phyloP scores from a whole-genome alignment of 2,888 invertebrate species.

The Gastrophysa polygoni region DNA sequence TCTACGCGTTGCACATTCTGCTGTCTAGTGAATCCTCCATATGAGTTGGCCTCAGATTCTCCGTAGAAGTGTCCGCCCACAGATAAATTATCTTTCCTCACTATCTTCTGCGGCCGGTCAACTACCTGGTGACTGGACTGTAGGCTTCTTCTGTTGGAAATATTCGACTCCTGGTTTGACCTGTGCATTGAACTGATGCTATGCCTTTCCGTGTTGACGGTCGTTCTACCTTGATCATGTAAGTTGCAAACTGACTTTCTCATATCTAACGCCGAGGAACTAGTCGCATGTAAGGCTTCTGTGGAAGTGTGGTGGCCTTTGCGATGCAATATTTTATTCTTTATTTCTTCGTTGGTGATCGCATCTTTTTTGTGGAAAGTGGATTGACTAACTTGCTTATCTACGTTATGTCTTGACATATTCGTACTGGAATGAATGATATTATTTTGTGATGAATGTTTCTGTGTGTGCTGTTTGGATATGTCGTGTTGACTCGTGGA shows the following conservation, averaged over 20 bases:
- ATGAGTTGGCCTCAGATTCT: constrained; percentile 72
- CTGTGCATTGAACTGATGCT: constrained; percentile 82
- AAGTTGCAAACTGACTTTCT: constrained; percentile 81
- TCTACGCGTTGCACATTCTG: constrained; percentile 63
- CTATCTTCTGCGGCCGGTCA: constrained; percentile 68
- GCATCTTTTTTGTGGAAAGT: constrained; percentile 73
- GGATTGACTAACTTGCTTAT: constrained; percentile 11
- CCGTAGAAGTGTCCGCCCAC: constrained; percentile 78
- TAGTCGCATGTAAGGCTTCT: constrained; percentile 76
- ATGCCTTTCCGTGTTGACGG: constrained; percentile 73
- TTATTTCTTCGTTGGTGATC: constrained; percentile 75
- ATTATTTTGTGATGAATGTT: constrained; percentile 28
- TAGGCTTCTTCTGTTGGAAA: constrained; percentile 62
- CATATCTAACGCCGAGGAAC: constrained; percentile 78
- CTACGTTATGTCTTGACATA: constrained; percentile 28
- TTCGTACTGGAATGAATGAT: constrained; percentile 41
- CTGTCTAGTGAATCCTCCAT: constrained; percentile 68
- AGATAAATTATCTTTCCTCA: constrained; percentile 70
- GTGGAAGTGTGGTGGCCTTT: constrained; percentile 71
- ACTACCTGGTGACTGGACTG: constrained; percentile 59
- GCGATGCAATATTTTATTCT: constrained; percentile 79
- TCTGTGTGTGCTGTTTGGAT: background rate
- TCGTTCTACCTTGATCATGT: constrained; percentile 73
- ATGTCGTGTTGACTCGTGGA: constrained; percentile 6
- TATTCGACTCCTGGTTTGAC: constrained; percentile 64